A percentile compares a stretch with the other conserved stretches of the same genome.
These are phyloP conservation scores for Tyria jacobaeae DNA, from an alignment of 2,888 invertebrate species.

Conservation along the genomic window DNA sequence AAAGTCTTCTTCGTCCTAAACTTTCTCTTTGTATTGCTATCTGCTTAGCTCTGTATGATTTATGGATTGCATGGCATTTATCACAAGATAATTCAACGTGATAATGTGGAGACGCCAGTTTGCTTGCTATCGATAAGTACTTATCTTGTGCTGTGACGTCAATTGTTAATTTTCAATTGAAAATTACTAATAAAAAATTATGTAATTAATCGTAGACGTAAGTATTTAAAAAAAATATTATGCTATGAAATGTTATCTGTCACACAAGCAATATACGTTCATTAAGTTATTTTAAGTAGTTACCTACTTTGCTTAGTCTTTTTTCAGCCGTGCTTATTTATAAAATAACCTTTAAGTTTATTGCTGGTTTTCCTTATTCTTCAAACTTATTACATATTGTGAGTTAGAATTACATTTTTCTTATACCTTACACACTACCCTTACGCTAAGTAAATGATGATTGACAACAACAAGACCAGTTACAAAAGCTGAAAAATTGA, in stretches of 20 bases:
- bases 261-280: neutral
- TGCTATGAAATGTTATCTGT: neutral
- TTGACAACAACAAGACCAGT: no score
- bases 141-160: constrained; percentile 69
- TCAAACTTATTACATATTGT: no score
- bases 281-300: no score
- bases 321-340: neutral
- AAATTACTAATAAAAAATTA: constrained; percentile 53
- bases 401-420: no score
- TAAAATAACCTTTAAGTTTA: no score
- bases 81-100: constrained; percentile 60
- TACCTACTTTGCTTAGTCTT: neutral
- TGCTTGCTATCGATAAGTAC: constrained; percentile 64
- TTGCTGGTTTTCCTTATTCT: no score
- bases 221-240: neutral
- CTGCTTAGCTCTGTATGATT: constrained; percentile 17
- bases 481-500: constrained; percentile 22
- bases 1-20: constrained; percentile 55
- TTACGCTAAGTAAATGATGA: no score
- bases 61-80: constrained; percentile 40
- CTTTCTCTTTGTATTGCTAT: constrained; percentile 36
- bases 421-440: no score
- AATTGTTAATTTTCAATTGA: constrained; percentile 63
- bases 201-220: constrained; percentile 29
- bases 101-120: constrained; percentile 65